phyloP scores from a whole-genome alignment of 2,113 vertebrate genomes.

The Origma solitaria region DNA sequence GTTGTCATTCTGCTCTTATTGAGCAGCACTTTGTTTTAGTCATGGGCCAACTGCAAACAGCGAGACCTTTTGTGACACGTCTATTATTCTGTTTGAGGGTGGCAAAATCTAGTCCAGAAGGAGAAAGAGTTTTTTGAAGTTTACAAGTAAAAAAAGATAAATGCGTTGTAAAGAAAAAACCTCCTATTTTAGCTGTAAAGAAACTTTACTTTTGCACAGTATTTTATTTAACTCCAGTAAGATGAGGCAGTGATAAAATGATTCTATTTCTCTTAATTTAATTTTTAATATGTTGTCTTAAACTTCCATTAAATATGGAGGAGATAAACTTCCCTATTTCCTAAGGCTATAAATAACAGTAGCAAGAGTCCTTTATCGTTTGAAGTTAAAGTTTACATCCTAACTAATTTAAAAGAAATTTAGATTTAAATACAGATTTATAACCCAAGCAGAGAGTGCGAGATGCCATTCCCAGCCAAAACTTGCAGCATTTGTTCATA shows the following conservation, averaged over 20 bases:
- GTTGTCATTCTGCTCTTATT: not conserved
- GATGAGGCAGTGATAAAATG: not conserved
- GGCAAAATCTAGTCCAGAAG: not conserved
- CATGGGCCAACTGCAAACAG: not conserved
- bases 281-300: slow-evolving; percentile 51
- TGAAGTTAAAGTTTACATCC: slow-evolving; percentile 21
- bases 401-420: slow-evolving; percentile 48
- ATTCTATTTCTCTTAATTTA: slow-evolving; percentile 45
- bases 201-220: not conserved
- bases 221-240: not conserved
- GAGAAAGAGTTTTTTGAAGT: not conserved
- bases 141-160: not conserved
- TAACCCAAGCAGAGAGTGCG: slow-evolving; percentile 9
- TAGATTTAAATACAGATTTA: slow-evolving; percentile 24
- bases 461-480: slow-evolving; percentile 29
- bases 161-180: not conserved
- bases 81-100: not conserved
- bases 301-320: slow-evolving; percentile 31
- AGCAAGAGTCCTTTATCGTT: not conserved
- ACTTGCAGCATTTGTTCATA: not conserved
- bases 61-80: accelerated
- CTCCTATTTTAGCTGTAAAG: not conserved
- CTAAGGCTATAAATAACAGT: slow-evolving; percentile 39
- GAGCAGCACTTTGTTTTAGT: not conserved
- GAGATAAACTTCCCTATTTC: slow-evolving; percentile 22